A percentile compares a stretch with the other conserved stretches of the same genome.
Conservation (phyloP, 2,113 vertebrate genomes). For the Ivindomyrus marchei region DNA sequence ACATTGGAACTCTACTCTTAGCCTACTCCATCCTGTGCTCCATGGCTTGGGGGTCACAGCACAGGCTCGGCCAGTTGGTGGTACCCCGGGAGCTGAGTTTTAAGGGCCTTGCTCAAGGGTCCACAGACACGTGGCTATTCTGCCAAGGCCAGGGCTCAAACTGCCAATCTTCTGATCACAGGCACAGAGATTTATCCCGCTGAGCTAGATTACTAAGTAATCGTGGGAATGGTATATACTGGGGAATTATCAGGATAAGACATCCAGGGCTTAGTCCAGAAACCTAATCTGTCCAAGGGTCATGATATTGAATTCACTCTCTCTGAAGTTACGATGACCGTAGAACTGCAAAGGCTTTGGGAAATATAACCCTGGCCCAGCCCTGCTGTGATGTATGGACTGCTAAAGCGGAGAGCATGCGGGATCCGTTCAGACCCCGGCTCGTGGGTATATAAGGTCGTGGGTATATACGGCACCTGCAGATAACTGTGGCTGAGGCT, state of each 20-base stretch:
- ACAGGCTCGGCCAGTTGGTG: not conserved
- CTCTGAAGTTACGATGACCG: not conserved
- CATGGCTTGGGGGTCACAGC: not conserved
- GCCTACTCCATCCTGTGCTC: not conserved
- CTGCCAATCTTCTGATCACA: not conserved
- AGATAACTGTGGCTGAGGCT: constrained; percentile 81
- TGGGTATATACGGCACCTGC: constrained; percentile 60
- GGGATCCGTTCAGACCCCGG: not conserved
- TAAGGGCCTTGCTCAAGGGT: not conserved
- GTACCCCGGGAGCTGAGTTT: not conserved
- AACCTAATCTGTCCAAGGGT: not conserved
- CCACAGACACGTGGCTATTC: not conserved
- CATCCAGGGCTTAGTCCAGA: not conserved
- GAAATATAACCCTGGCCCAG: not conserved
- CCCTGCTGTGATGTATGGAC: not conserved
- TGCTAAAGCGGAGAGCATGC: not conserved
- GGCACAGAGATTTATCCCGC: not conserved
- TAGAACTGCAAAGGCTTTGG: not conserved
- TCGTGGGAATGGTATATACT: not conserved
- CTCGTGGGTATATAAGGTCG: not conserved
- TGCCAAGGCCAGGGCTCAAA: not conserved
- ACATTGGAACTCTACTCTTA: not conserved
- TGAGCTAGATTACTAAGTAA: not conserved
- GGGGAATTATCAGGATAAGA: not conserved
- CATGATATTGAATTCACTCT: not conserved